These are phyloP conservation scores for Spongilla lacustris DNA, from an alignment of 37 sponge, comb jelly and placozoan genomes.

Conservation along the genomic window DNA sequence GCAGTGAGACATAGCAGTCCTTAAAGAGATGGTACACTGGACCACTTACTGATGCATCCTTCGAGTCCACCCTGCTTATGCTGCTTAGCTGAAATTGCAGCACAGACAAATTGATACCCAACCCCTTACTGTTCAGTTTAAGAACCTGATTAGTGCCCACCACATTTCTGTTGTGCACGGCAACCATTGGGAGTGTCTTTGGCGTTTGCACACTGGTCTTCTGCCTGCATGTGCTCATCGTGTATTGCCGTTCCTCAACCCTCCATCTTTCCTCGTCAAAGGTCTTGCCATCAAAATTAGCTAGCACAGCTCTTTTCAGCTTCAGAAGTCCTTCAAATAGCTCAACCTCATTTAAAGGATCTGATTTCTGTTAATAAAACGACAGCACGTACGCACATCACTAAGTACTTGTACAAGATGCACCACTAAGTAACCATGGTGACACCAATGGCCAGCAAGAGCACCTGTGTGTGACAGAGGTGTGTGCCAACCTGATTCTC, in stretches of 20 bases:
- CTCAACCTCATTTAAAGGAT: not conserved
- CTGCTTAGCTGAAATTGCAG: too few relatives aligned
- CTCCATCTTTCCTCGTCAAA: not conserved
- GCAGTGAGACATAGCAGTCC: too few relatives aligned
- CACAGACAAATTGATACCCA: too few relatives aligned
- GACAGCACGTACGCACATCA: not conserved
- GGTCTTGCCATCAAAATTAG: not conserved
- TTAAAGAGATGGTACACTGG: too few relatives aligned
- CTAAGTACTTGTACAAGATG: too few relatives aligned
- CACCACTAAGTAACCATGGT: too few relatives aligned
- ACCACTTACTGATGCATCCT: too few relatives aligned
- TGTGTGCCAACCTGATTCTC: not conserved
- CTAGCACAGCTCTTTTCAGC: not conserved
- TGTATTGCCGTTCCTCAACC: not conserved
- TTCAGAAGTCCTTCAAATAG: not conserved
- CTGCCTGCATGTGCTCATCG: not conserved
- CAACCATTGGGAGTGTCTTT: not conserved
- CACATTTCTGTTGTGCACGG: not conserved
- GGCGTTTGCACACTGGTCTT: not conserved
- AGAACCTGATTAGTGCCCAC: not conserved
- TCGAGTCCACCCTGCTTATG: too few relatives aligned
- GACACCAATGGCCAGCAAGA: too few relatives aligned
- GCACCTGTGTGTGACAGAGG: too few relatives aligned
- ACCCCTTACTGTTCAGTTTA: not conserved
- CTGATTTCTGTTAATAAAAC: not conserved